Base-by-base conservation (phyloP, 2,113 vertebrate species). In the Psittacula cyanocephala region DNA sequence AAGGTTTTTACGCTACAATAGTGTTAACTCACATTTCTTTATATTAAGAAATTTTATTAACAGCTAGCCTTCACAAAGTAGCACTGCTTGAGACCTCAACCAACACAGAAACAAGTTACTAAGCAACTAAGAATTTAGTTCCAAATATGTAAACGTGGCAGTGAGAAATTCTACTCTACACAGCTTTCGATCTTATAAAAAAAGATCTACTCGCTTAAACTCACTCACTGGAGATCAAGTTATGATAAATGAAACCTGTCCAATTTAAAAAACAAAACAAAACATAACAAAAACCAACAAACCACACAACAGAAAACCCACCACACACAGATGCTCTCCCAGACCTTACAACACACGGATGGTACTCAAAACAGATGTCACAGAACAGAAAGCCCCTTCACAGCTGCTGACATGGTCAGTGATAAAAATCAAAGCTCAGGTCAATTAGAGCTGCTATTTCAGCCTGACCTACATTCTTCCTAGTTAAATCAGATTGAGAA, bases 271-370 rank as follows among this genome's bases (percentile, higher is more conserved):
- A 2, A 4, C 13, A 13, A 20, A 53, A 4, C 3, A 12, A 10
- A 4, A 20, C 3, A 12, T 8, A 4, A 20, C 31, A 24, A 60
- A 8, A 7, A 3, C 1, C 3, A 5, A 18, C 39, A 28, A 71
- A 11, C 8, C 9, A 33, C 33, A 50, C 5, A 28, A 8, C 14
- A 44, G 29, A 29, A 77, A n/a, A 8, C 11, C 8, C 46, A n/a
- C 9, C 10, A 9, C 39, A 49, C n/a, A 13, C 4, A 25, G 52
- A 9, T 3, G 22, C 62, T 13, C 3, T 10, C 10, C 13, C 46
- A 27, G 28, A 37, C 7, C 43, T 39, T 41, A 11, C 53, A 44
- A 17, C 0, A 1, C 8, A 3, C 0, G 6, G 19, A 19, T 2
- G 33, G 27, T 2, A 20, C 3, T 49, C 35, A 50, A 43, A 85